Percentiles rank a stretch among this genome's conserved stretches.
phyloP scores from a whole-genome alignment of 2,113 vertebrate species.

The Aldabrachelys gigantea region DNA sequence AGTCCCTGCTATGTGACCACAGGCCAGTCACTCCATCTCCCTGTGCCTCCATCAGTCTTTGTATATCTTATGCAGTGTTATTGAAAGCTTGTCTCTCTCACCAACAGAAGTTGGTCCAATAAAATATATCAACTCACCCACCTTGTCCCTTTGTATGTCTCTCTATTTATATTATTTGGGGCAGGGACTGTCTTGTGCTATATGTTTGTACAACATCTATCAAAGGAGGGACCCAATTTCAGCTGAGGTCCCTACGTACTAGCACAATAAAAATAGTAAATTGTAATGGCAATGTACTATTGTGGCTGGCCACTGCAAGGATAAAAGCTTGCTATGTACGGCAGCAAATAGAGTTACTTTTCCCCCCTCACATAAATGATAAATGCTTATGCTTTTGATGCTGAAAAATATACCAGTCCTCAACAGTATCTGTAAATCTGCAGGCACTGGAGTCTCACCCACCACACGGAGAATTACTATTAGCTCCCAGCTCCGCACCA shows the following conservation, averaged over 20 bases:
- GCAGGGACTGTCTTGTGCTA: neutral
- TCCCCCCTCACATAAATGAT: neutral
- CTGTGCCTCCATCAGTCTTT: neutral
- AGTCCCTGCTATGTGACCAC: neutral
- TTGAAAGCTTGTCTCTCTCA: neutral
- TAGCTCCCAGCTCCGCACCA: neutral
- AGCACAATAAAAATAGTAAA: neutral
- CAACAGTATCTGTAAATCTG: neutral
- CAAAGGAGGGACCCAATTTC: neutral
- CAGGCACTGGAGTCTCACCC: neutral
- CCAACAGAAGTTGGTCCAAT: neutral
- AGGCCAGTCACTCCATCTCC: neutral
- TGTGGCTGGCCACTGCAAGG: neutral
- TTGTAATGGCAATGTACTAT: neutral
- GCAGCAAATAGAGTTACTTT: neutral
- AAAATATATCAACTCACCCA: neutral
- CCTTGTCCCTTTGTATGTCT: neutral
- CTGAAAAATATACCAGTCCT: neutral
- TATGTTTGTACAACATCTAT: neutral
- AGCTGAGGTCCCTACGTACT: neutral
- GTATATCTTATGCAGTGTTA: neutral
- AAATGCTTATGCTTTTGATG: neutral
- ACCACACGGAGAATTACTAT: neutral
- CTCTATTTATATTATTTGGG: neutral
- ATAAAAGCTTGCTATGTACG: neutral